Conservation (phyloP, 1,140 invertebrate genomes). For the Polypedilum pembai region DNA sequence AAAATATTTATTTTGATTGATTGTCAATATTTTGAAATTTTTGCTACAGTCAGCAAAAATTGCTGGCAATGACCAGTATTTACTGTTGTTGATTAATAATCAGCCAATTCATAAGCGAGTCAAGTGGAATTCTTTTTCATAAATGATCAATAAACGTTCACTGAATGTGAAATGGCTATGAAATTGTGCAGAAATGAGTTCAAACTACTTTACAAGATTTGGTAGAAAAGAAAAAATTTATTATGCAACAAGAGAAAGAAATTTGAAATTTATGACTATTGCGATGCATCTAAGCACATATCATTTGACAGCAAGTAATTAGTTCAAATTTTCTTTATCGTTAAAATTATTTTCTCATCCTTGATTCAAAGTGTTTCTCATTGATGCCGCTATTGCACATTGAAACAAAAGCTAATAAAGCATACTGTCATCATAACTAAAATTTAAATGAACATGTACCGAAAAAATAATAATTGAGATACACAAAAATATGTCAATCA, state of each 20-base stretch:
- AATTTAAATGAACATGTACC: neutral
- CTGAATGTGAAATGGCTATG: neutral
- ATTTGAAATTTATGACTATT: too few relatives aligned
- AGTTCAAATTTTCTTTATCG: too few relatives aligned
- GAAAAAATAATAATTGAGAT: neutral
- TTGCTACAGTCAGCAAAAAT: neutral
- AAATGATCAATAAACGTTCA: neutral
- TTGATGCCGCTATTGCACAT: neutral
- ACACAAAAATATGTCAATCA: neutral
- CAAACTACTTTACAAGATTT: too few relatives aligned
- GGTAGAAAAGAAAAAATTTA: too few relatives aligned
- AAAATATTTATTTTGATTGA: too few relatives aligned
- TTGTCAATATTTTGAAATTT: too few relatives aligned
- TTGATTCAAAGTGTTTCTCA: too few relatives aligned
- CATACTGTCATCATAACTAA: neutral
- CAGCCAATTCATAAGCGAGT: conserved; percentile 11
- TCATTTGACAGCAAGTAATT: too few relatives aligned
- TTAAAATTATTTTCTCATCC: too few relatives aligned
- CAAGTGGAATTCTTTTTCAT: neutral
- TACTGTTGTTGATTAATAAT: neutral
- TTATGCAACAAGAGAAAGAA: too few relatives aligned
- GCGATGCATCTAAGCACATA: too few relatives aligned
- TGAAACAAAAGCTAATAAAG: neutral
- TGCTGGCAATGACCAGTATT: neutral
- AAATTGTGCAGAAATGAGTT: too few relatives aligned